phyloP scores from a whole-genome alignment of 2,888 invertebrate species.

The Eupithecia abbreviata region DNA sequence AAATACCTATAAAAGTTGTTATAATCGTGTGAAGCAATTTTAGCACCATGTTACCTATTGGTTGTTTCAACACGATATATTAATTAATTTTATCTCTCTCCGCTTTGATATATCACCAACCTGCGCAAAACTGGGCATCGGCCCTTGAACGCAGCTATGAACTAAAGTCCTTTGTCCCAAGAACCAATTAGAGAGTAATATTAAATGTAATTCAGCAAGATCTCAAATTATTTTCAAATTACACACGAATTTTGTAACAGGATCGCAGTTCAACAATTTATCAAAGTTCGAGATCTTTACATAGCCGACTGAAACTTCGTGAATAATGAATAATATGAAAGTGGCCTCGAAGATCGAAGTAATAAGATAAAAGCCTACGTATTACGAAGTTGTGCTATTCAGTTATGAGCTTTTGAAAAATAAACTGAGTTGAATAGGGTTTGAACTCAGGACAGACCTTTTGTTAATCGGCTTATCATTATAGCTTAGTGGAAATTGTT shows the following conservation, averaged over 20 bases:
- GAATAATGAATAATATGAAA: slow-evolving; percentile 24
- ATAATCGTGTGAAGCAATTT: too few species aligned
- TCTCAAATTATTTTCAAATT: slow-evolving; percentile 3
- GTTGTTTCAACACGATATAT: neutral
- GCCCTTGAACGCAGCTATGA: neutral
- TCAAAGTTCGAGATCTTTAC: slow-evolving; percentile 12
- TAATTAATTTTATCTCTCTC: neutral
- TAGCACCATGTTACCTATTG: too few species aligned
- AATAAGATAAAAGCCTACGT: slow-evolving; percentile 13
- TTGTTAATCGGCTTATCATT: neutral
- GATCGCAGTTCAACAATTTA: slow-evolving; percentile 11
- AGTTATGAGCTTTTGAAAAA: neutral
- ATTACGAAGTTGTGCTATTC: neutral
- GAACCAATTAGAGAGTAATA: neutral
- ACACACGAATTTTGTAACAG: neutral
- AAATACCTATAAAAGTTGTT: too few species aligned
- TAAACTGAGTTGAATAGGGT: neutral
- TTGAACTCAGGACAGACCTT: neutral
- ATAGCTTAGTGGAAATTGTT: neutral
- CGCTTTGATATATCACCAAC: neutral
- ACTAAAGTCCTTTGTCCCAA: neutral
- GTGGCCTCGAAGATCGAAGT: slow-evolving; percentile 1
- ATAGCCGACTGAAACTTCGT: slow-evolving; percentile 11
- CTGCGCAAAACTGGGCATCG: neutral
- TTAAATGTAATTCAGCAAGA: neutral